A percentile compares a stretch with the other conserved stretches of the same genome.
These are phyloP conservation scores for Chloebia gouldiae DNA, from an alignment of 2,113 vertebrate genomes.

Conservation along the genomic window DNA sequence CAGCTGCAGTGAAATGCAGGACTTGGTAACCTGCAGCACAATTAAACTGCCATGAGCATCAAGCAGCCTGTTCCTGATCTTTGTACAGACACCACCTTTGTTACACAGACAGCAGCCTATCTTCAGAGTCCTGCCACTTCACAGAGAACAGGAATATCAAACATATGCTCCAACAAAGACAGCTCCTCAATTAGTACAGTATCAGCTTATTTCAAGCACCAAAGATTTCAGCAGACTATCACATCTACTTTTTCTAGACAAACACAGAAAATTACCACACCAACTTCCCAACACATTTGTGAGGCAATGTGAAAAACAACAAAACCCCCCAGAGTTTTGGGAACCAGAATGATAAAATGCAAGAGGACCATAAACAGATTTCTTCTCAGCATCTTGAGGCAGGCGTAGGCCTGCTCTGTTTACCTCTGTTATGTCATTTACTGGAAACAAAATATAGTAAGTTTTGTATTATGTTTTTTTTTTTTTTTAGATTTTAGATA, in stretches of 20 bases:
- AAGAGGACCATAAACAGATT: background rate
- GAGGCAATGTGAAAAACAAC: background rate
- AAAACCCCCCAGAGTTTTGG: background rate
- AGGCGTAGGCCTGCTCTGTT: background rate
- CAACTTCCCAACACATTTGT: background rate
- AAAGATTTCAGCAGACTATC: conserved; percentile 20
- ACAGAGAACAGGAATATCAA: background rate
- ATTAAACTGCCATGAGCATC: background rate
- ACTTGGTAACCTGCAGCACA: conserved; percentile 16
- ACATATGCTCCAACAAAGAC: background rate
- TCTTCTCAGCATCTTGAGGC: background rate
- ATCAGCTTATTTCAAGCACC: background rate
- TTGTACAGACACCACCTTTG: conserved; percentile 30
- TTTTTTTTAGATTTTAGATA: background rate
- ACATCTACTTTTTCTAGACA: background rate
- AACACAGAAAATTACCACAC: background rate
- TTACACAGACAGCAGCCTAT: background rate
- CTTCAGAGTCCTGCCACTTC: background rate
- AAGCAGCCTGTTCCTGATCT: background rate
- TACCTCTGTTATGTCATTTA: background rate
- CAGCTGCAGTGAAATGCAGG: background rate
- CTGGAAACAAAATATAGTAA: background rate
- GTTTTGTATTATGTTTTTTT: background rate
- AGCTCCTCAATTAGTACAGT: background rate
- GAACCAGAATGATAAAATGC: background rate